Evolutionary conservation across 1,140 invertebrate genomes (phyloP), one percentile per base, ranked within the genome.

Genomic region (Drosophila burlai): DNA sequence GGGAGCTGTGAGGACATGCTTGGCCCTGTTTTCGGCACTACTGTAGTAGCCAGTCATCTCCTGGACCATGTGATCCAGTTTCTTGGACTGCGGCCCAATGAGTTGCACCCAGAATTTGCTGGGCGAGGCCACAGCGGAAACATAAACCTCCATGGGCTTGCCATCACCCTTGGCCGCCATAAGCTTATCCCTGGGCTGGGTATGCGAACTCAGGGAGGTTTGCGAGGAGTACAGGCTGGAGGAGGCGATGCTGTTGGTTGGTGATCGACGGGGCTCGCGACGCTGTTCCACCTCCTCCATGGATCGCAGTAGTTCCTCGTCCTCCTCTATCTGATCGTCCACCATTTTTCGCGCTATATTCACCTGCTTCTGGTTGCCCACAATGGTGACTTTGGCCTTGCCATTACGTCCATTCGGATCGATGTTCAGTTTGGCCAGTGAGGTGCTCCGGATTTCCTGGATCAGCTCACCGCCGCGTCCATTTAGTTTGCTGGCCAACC

Each of bases 71-170:
- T 95, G 94, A 91, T 98, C 96, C 8, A 98, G 93, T 80, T 96
- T 95, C 8, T 94, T 93, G 6, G 95, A 95, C 82, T 95, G 95
- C 2, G 95, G 94, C 0, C 96, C 95, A 38, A 96, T 94, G 47
- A 97, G 94, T 93, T 98, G 97, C 18, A 98, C 93, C 97, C 97
- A 98, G 93, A 98, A 98, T 29, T 95, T 94, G 2, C 94, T 95
- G 15, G 97, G 97, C n/a, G 95, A 95, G 21, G 96, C 95, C 59
- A 97, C 95, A 1, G 97, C 96, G 2, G 96, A 97, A 2, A 98
- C 96, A 93, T 96, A 97, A 9, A 98, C 96, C 92, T 97, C 95
- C 80, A 97, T 95, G 26, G 94, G 94, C 9, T 95, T 94, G 65
- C 95, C 95, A 43, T 93, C 91, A 4, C 83, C 71, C 10, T 79